These are phyloP conservation scores for Pseudonaja textilis DNA, from an alignment of 2,113 vertebrate genomes.

Conservation along the genomic window DNA sequence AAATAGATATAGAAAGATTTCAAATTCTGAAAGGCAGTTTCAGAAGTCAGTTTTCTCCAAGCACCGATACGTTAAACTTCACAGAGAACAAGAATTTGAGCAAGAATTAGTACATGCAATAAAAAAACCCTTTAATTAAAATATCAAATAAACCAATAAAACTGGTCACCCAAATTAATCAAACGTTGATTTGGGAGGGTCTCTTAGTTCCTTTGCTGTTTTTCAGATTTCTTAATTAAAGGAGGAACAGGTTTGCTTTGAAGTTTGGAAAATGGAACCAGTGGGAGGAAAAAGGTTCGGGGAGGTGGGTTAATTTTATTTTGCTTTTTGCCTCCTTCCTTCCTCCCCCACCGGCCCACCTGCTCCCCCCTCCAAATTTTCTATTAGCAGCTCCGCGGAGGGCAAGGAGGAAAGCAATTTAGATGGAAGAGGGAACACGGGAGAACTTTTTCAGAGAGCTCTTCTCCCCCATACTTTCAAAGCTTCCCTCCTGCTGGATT, in stretches of 20 bases:
- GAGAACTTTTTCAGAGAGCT: background rate
- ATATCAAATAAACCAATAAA: background rate
- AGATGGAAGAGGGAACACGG: background rate
- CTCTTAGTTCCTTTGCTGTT: background rate
- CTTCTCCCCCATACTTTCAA: background rate
- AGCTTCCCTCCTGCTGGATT: background rate
- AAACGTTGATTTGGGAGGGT: background rate
- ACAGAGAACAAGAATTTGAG: background rate
- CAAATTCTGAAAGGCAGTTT: background rate
- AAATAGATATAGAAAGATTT: background rate
- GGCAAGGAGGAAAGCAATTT: background rate
- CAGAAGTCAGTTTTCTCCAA: background rate
- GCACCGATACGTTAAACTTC: background rate
- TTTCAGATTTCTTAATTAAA: background rate
- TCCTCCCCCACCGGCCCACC: too few relatives aligned
- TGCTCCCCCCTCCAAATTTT: background rate
- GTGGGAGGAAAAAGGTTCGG: background rate
- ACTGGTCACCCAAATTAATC: background rate
- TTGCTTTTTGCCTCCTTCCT: background rate
- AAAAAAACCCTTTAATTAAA: background rate
- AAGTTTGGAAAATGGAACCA: background rate
- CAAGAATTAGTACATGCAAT: background rate
- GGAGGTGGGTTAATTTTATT: too few relatives aligned
- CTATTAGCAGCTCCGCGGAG: background rate
- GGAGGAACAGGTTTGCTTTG: background rate